These are phyloP conservation scores for Lissocephala sabroskyi DNA, from an alignment of 2,888 invertebrate genomes.

Conservation along the genomic window DNA sequence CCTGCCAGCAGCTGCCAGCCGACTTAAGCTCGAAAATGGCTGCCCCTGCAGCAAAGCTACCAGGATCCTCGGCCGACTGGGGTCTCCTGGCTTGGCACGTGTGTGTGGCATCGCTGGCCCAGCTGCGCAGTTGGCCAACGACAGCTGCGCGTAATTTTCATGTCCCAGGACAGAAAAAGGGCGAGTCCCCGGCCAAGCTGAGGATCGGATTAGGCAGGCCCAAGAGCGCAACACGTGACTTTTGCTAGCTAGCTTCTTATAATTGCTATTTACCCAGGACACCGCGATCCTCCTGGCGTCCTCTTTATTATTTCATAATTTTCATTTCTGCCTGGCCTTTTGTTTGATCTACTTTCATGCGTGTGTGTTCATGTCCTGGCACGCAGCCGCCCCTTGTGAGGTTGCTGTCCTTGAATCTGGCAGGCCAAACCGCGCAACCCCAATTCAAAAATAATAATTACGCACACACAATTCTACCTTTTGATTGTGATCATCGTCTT, in stretches of 20 bases:
- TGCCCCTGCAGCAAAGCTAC: slow-evolving; percentile 7
- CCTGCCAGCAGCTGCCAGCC: slow-evolving; percentile 25
- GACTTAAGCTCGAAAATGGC: slow-evolving; percentile 28
- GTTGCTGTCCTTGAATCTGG: slow-evolving; percentile 38
- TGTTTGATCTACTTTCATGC: slow-evolving; percentile 36
- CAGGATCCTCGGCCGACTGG: slow-evolving; percentile 33
- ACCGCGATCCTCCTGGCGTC: not conserved
- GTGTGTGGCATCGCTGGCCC: slow-evolving; percentile 18
- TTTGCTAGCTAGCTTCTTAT: slow-evolving; percentile 14
- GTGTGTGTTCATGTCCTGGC: slow-evolving; percentile 31
- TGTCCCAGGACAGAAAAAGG: slow-evolving; percentile 10
- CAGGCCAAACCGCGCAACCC: slow-evolving; percentile 34
- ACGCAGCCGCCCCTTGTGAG: slow-evolving; percentile 20
- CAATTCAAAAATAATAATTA: slow-evolving; percentile 44
- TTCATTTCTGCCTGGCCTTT: slow-evolving; percentile 12
- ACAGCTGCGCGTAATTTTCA: slow-evolving; percentile 40
- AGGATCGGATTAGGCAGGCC: slow-evolving; percentile 13
- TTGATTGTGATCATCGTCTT: slow-evolving; percentile 28
- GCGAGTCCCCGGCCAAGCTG: not conserved
- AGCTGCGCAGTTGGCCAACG: slow-evolving; percentile 34
- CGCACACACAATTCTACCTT: slow-evolving; percentile 15
- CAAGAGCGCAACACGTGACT: slow-evolving; percentile 56
- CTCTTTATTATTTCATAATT: slow-evolving; percentile 51
- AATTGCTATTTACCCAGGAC: slow-evolving; percentile 63
- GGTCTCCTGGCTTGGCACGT: slow-evolving; percentile 7